A percentile compares a stretch with the other conserved stretches of the same genome.
phyloP scores from a whole-genome alignment of 2,888 invertebrate genomes.

The Xestia c-nigrum region DNA sequence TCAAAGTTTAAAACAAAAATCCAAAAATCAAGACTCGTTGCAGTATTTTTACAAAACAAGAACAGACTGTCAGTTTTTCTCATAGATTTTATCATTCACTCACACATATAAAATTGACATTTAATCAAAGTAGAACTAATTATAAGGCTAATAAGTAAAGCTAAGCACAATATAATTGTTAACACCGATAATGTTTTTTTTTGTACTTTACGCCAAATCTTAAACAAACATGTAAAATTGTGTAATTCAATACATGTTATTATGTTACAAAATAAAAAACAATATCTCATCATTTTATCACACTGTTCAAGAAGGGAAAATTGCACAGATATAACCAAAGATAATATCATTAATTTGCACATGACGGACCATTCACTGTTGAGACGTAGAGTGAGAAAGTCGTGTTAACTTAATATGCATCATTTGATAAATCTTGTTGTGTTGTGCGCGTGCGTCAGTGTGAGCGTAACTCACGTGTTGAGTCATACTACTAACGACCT shows the following conservation, averaged over 20 bases:
- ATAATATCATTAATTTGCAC: slow-evolving; percentile 24
- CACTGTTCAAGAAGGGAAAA: neutral
- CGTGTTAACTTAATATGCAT: slow-evolving; percentile 48
- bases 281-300: neutral
- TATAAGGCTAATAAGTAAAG: neutral
- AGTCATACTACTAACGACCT: slow-evolving; percentile 39
- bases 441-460: slow-evolving; percentile 41
- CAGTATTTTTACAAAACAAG: neutral
- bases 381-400: slow-evolving; percentile 44
- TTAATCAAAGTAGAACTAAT: neutral
- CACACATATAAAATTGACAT: neutral
- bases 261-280: neutral
- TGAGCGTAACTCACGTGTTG: slow-evolving; percentile 40
- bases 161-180: neutral
- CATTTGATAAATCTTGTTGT: slow-evolving; percentile 29
- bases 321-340: slow-evolving; percentile 9
- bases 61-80: neutral
- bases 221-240: neutral
- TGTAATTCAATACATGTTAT: neutral
- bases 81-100: neutral
- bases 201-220: neutral
- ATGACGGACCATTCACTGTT: slow-evolving; percentile 36
- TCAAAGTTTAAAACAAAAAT: neutral
- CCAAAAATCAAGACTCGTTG: neutral
- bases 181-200: neutral